phyloP scores from a whole-genome alignment of 2,797 vertebrate genomes.

The Siniperca obscura region DNA sequence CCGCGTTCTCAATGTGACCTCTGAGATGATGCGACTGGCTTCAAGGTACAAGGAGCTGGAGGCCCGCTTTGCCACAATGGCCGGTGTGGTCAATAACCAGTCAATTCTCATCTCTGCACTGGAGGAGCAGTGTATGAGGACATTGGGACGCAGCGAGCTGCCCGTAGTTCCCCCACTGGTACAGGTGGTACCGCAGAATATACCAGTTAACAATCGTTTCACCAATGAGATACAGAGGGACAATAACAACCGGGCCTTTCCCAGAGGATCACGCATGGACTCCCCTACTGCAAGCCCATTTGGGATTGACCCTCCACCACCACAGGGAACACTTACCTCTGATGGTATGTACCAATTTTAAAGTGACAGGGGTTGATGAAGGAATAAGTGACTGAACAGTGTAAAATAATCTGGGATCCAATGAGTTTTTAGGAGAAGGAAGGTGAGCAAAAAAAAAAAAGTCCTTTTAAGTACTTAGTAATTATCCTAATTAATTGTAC shows the following conservation, averaged over 20 bases:
- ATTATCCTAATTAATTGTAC: conserved; percentile 10
- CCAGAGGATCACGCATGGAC: conserved; percentile 87
- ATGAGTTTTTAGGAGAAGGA: neutral
- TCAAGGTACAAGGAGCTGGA: conserved; percentile 96
- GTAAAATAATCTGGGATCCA: conserved; percentile 14
- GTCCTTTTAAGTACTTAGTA: neutral
- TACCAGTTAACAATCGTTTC: conserved; percentile 90
- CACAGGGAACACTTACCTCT: conserved; percentile 89
- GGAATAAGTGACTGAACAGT: neutral
- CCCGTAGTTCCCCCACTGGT: conserved; percentile 93
- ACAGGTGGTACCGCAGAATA: conserved; percentile 94
- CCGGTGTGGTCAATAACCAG: conserved; percentile 96
- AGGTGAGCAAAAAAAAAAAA: conserved; percentile 4
- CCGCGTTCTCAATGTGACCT: conserved; percentile 96
- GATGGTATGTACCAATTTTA: conserved; percentile 86
- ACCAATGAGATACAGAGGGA: conserved; percentile 97
- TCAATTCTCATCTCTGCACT: conserved; percentile 91
- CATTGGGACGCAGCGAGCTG: conserved; percentile 88
- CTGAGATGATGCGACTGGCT: conserved; percentile 94
- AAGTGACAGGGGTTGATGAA: neutral
- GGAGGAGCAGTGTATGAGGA: conserved; percentile 94
- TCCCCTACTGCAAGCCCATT: conserved; percentile 90
- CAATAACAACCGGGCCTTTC: conserved; percentile 87
- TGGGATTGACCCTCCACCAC: conserved; percentile 88
- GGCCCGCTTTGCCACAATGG: conserved; percentile 89